These are phyloP conservation scores for Ostrea edulis DNA, from an alignment of 1,140 invertebrate species.

Conservation along the genomic window DNA sequence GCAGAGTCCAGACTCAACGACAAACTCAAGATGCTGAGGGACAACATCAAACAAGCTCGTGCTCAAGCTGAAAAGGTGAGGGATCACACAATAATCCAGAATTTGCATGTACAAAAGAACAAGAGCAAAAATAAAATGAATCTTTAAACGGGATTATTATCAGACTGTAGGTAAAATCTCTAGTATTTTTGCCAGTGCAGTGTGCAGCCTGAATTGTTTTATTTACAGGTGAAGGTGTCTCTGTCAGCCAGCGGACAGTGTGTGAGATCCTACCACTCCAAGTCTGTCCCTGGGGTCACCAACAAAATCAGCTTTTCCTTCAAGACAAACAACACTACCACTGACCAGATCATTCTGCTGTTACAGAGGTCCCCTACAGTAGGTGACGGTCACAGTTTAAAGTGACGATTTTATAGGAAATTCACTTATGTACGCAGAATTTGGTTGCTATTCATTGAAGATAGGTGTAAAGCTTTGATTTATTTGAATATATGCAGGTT, in stretches of 20 bases:
- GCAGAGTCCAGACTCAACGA: constrained; percentile 64
- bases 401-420: neutral
- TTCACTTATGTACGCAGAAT: neutral
- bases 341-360: constrained; percentile 85
- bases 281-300: constrained; percentile 85
- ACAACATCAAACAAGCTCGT: constrained; percentile 88
- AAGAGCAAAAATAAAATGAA: neutral
- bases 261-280: constrained; percentile 86
- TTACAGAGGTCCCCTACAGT: constrained; percentile 78
- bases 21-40: constrained; percentile 85
- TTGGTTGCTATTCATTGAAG: no score
- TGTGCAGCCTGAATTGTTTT: neutral
- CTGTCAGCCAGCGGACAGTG: constrained; percentile 84
- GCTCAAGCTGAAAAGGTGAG: constrained; percentile 90
- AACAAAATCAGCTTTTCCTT: constrained; percentile 86
- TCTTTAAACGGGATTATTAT: neutral
- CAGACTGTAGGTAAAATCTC: no score
- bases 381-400: neutral
- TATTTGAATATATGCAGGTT: no score
- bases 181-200: no score
- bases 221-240: constrained; percentile 88
- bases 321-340: constrained; percentile 82
- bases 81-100: no score
- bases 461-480: no score
- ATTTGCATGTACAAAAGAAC: neutral